Evolutionary conservation across 2,888 invertebrate genomes (phyloP).

Genomic region (Julus scanicus): DNA sequence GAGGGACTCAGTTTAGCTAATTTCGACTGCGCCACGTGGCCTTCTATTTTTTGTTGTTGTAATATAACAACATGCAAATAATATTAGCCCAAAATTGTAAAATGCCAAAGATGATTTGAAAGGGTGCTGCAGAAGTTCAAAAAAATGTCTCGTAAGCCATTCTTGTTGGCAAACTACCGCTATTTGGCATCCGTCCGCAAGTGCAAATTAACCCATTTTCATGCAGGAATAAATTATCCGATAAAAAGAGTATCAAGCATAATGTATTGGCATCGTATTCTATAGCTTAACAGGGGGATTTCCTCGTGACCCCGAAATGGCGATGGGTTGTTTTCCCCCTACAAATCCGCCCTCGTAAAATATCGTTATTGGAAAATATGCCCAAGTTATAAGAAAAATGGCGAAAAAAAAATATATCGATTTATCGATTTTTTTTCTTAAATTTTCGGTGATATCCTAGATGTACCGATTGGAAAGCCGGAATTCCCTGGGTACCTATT

Average conservation of each 20-base stretch:
- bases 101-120: background rate
- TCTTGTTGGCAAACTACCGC: background rate
- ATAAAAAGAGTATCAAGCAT: background rate
- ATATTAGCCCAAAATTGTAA: background rate
- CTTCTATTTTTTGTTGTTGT: too few relatives aligned
- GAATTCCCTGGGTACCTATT: conserved; percentile 10
- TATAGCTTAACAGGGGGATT: background rate
- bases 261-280: background rate
- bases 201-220: background rate
- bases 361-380: conserved; percentile 30
- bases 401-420: background rate
- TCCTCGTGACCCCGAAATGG: background rate
- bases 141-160: too few relatives aligned
- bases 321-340: background rate
- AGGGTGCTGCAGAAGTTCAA: background rate
- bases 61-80: too few relatives aligned
- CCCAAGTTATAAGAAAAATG: conserved; percentile 26
- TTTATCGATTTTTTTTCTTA: conserved; percentile 17
- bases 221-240: background rate
- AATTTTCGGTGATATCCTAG: conserved; percentile 18
- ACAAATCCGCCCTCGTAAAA: background rate
- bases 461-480: conserved; percentile 38
- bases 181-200: background rate
- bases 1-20: too few relatives aligned
- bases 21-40: too few relatives aligned